phyloP scores from a whole-genome alignment of 2,113 vertebrate genomes.

The Salvelinus fontinalis region DNA sequence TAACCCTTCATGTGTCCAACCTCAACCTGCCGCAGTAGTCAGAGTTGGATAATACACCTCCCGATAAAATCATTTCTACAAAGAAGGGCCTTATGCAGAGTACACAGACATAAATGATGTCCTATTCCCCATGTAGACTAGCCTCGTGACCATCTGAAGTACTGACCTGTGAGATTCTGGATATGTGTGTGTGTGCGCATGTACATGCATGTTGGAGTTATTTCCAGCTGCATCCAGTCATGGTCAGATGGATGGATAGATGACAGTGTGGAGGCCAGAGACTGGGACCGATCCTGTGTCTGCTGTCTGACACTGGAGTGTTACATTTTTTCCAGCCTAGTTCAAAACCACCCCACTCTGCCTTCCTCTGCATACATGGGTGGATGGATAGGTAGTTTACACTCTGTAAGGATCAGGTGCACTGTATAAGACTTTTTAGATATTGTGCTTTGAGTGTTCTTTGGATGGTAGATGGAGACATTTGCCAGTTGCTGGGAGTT shows the following conservation, averaged over 20 bases:
- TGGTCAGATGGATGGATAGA: neutral
- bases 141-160: neutral
- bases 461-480: too few species aligned
- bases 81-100: neutral
- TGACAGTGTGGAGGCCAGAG: neutral
- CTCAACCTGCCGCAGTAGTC: neutral
- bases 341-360: neutral
- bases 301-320: neutral
- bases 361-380: neutral
- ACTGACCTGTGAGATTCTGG: slow-evolving; percentile 1
- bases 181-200: neutral
- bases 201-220: neutral
- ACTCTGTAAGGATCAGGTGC: neutral
- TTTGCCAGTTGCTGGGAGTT: too few species aligned
- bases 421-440: too few species aligned
- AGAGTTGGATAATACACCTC: too few species aligned
- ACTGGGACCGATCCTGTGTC: neutral
- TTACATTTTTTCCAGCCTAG: neutral
- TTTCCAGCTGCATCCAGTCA: neutral
- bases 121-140: neutral
- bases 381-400: neutral
- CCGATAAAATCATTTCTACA: neutral
- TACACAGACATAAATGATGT: neutral
- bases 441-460: too few species aligned
- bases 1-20: neutral